A percentile compares a stretch with the other conserved stretches of the same genome.
Conservation (phyloP, 2,113 vertebrate species). For the Galbula dea region DNA sequence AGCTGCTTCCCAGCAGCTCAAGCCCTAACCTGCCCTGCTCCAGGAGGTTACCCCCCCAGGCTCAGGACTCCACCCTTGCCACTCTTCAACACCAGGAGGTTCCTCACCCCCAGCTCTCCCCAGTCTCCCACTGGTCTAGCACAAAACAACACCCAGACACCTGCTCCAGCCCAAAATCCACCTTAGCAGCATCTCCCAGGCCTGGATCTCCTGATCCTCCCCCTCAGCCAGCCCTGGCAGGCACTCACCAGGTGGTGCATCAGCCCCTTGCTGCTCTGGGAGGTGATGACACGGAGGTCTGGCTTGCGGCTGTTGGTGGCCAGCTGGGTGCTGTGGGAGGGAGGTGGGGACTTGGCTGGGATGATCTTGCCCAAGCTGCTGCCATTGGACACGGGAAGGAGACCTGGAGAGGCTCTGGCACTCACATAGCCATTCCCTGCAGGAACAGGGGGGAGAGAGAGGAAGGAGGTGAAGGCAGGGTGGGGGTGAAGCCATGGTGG, state of each 20-base stretch:
- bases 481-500: rapidly evolving
- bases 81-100: neutral
- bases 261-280: slow-evolving; percentile 90
- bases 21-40: neutral
- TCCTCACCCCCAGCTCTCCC: too few species aligned
- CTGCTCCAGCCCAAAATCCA: too few species aligned
- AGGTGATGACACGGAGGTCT: slow-evolving; percentile 95
- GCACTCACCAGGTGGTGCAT: slow-evolving; percentile 89
- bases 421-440: slow-evolving; percentile 94
- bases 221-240: too few species aligned
- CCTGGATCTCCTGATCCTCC: too few species aligned
- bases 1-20: neutral
- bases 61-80: neutral
- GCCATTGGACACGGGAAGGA: slow-evolving; percentile 93
- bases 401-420: slow-evolving; percentile 91
- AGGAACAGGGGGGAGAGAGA: neutral
- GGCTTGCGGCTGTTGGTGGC: slow-evolving; percentile 88
- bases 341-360: slow-evolving; percentile 87
- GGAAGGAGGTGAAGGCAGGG: neutral
- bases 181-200: too few species aligned
- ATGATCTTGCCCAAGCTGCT: slow-evolving; percentile 92
- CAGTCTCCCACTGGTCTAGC: too few species aligned
- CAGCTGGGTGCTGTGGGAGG: slow-evolving; percentile 80
- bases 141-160: too few species aligned
- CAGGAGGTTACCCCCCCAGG: too few species aligned